Base-by-base conservation (phyloP, 2,888 invertebrate species). In the Synergus umbraculus region DNA sequence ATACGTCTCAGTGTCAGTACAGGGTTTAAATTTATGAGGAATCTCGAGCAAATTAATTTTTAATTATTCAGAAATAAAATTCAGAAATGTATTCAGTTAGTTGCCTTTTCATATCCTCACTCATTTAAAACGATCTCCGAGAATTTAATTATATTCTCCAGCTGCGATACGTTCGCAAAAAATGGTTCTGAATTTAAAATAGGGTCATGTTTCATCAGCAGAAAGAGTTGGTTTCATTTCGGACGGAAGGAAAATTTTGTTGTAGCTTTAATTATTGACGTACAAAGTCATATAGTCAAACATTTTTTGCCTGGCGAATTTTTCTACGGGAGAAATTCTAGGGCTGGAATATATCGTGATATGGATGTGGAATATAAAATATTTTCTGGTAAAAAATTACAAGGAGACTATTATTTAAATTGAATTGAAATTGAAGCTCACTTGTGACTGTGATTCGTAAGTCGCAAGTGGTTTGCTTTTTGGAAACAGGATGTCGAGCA, bases 401-500 rank as follows among this genome's bases (percentile, higher is more conserved):
- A 10, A 44, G 4, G 15, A n/a, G 49, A 54, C 0, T 54, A 8
- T 54, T n/a, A n/a, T n/a, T 54, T 8, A 54, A 54, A 54, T 9
- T 54, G 8, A 2, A 9, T 54, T 8, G 1, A 49, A 49, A 69
- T 15, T 49, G 29, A 2, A 12, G 29, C 79, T 88, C 67, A 92
- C 92, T 91, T 89, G 90, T 88, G 44, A 93, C 92, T 79, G 90
- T 91, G 76, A 93, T 91, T 78, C 88, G 91, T 78, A 93, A 89
- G 43, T 90, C 90, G 84, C 93, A 93, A 79, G 91, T 92, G 49
- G 93, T 91, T 77, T 93, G 91, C 83, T 92, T 92, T 86, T 93
- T 93, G 37, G 93, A 92, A 22, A 93, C 89, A 3, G 94, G 93
- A 88, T 93, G 93, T 29, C 91, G 90, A 15, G 93, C 93, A 83